These are phyloP conservation scores for Cryptophagus acutangulus DNA, from an alignment of 2,888 invertebrate genomes.

Conservation along the genomic window DNA sequence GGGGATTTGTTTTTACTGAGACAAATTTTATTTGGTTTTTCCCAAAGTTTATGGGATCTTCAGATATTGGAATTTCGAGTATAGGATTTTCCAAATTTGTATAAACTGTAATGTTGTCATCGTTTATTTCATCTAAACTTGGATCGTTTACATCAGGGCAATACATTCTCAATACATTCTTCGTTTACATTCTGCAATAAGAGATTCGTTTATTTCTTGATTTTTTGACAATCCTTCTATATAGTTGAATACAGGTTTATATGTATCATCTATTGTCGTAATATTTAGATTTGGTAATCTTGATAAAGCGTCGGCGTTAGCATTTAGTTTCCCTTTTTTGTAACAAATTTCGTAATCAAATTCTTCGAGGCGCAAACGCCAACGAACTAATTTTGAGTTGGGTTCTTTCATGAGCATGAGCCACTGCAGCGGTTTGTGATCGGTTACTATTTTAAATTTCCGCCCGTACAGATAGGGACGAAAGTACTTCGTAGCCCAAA, in stretches of 20 bases:
- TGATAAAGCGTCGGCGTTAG: slow-evolving; percentile 1
- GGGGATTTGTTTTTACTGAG: not conserved
- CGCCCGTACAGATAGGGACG: slow-evolving; percentile 12
- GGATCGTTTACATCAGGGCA: not conserved
- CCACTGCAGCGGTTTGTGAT: slow-evolving; percentile 7
- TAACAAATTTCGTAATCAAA: slow-evolving; percentile 5
- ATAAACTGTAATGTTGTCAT: not conserved
- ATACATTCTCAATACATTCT: too few species aligned
- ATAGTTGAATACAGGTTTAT: not conserved
- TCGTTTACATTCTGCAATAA: slow-evolving; percentile 4
- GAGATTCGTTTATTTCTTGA: not conserved
- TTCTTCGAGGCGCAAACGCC: slow-evolving; percentile 4
- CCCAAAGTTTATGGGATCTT: not conserved
- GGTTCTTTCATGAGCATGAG: slow-evolving; percentile 10
- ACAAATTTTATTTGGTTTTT: slow-evolving; percentile 3
- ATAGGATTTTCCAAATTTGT: slow-evolving; percentile 4
- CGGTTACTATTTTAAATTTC: slow-evolving; percentile 19
- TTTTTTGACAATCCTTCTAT: slow-evolving; percentile 1
- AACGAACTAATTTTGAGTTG: slow-evolving; percentile 13
- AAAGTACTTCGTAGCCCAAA: slow-evolving; percentile 7
- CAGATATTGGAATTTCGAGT: slow-evolving; percentile 4
- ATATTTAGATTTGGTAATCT: not conserved
- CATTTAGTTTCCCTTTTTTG: slow-evolving; percentile 1
- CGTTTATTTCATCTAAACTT: too few species aligned
- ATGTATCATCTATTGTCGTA: slow-evolving; percentile 2